Percentiles rank a stretch among this genome's conserved stretches.
Evolutionary conservation across 2,113 vertebrate genomes (phyloP).

Genomic region (Embiotoca jacksoni): DNA sequence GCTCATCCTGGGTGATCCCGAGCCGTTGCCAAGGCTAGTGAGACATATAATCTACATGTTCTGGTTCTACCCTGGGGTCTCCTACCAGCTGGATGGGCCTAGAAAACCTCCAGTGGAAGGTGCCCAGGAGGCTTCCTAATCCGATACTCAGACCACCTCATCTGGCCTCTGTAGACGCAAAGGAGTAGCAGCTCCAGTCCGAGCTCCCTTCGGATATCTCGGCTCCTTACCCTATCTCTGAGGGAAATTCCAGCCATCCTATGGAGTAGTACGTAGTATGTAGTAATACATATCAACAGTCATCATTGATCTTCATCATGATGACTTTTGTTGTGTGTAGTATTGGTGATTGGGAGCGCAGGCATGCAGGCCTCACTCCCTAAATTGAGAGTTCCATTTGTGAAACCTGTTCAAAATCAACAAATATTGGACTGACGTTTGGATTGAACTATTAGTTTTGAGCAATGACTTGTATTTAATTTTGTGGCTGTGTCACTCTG

Average conservation of each 20-base stretch:
- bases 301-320: not conserved
- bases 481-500: not conserved
- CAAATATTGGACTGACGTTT: too few species aligned
- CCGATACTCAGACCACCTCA: not conserved
- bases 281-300: not conserved
- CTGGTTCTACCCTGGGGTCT: not conserved
- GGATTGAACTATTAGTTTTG: too few species aligned
- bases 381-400: too few species aligned
- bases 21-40: not conserved
- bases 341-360: too few species aligned
- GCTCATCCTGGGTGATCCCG: not conserved
- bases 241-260: not conserved
- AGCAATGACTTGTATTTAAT: not conserved
- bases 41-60: slow-evolving; percentile 5
- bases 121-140: not conserved
- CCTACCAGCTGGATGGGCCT: not conserved
- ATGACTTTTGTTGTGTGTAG: too few species aligned
- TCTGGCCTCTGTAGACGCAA: not conserved
- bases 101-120: not conserved
- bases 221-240: not conserved
- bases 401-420: too few species aligned
- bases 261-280: not conserved
- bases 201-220: not conserved
- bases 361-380: too few species aligned
- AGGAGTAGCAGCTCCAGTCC: not conserved